phyloP scores from a whole-genome alignment of 1,140 invertebrate genomes.

The Lamellibrachia luymesi region DNA sequence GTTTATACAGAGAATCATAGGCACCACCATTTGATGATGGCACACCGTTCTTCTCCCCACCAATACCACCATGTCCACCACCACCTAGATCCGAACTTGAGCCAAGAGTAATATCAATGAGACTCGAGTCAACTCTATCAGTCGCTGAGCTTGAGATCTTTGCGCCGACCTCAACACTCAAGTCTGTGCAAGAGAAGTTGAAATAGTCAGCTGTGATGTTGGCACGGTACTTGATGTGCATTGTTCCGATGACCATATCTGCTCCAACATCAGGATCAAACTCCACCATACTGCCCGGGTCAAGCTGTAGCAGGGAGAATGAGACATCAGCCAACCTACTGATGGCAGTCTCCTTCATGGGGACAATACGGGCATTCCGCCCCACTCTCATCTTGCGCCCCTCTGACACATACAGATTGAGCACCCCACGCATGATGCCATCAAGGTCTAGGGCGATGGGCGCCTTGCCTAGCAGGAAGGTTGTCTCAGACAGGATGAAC shows the following conservation, averaged over 20 bases:
- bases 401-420: constrained; percentile 40
- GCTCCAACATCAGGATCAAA: constrained; percentile 42
- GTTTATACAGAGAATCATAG: constrained; percentile 43
- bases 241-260: constrained; percentile 37
- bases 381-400: constrained; percentile 38
- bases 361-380: constrained; percentile 37
- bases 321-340: constrained; percentile 35
- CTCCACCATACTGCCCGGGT: constrained; percentile 38
- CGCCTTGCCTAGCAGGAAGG: constrained; percentile 39
- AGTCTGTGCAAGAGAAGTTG: constrained; percentile 37
- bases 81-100: constrained; percentile 32
- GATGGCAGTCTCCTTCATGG: constrained; percentile 33
- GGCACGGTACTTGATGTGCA: constrained; percentile 39
- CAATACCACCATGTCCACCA: constrained; percentile 41
- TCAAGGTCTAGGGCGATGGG: constrained; percentile 38
- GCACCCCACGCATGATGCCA: constrained; percentile 39
- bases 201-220: constrained; percentile 40
- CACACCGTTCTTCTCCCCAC: constrained; percentile 30
- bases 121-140: constrained; percentile 34
- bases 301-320: constrained; percentile 41
- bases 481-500: constrained; percentile 43
- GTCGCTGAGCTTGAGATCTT: constrained; percentile 36
- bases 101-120: constrained; percentile 34
- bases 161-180: constrained; percentile 40
- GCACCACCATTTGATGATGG: constrained; percentile 25